phyloP scores from a whole-genome alignment of 2,888 invertebrate species.

The Trichopoda pennipes region DNA sequence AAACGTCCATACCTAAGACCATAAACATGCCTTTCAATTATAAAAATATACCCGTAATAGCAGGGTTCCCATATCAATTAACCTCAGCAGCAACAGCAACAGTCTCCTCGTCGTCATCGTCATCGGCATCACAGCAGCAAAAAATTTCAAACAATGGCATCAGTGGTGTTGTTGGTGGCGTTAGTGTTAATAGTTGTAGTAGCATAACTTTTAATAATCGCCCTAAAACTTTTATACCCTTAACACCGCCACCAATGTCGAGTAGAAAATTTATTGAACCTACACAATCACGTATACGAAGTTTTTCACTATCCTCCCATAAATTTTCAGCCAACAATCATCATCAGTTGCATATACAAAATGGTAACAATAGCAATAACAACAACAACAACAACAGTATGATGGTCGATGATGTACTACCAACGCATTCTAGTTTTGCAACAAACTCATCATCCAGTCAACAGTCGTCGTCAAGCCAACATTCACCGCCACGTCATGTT shows the following conservation, averaged over 20 bases:
- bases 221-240: slow-evolving; percentile 74
- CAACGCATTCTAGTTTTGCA: slow-evolving; percentile 35
- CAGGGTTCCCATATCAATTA: slow-evolving; percentile 54
- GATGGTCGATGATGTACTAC: slow-evolving; percentile 68
- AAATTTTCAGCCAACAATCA: slow-evolving; percentile 78
- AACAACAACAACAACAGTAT: slow-evolving; percentile 62
- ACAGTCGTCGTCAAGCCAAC: slow-evolving; percentile 60
- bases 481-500: slow-evolving; percentile 68
- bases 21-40: slow-evolving; percentile 62
- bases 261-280: slow-evolving; percentile 77
- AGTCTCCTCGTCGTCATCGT: slow-evolving; percentile 24
- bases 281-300: slow-evolving; percentile 76
- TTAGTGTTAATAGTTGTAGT: slow-evolving; percentile 6
- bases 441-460: slow-evolving; percentile 47
- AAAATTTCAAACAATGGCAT: slow-evolving; percentile 4
- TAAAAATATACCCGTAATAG: slow-evolving; percentile 54
- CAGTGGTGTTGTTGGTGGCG: slow-evolving; percentile 1
- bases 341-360: slow-evolving; percentile 62
- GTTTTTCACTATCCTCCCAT: slow-evolving; percentile 80
- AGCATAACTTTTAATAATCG: slow-evolving; percentile 64
- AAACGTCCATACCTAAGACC: slow-evolving; percentile 65
- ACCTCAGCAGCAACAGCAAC: slow-evolving; percentile 23
- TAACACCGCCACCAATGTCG: slow-evolving; percentile 79
- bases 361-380: slow-evolving; percentile 64
- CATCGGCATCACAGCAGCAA: slow-evolving; percentile 49